Evolutionary conservation across 2,888 invertebrate genomes (phyloP).

Genomic region (Agapostemon virescens): DNA sequence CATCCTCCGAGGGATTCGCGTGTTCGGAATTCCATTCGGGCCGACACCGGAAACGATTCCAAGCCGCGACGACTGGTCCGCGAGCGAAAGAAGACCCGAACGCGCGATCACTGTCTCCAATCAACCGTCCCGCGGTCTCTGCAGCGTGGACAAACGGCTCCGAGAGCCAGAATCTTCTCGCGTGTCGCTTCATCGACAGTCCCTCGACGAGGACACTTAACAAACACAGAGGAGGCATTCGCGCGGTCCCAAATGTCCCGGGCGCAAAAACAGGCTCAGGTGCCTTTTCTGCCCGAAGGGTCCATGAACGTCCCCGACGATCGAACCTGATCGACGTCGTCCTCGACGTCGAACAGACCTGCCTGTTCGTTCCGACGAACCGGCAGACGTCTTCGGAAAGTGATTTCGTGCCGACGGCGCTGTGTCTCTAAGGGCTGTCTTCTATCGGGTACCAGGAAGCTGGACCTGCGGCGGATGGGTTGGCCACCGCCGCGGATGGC

Average conservation of each 20-base stretch:
- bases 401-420: not conserved
- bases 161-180: not conserved
- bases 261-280: not conserved
- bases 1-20: not conserved
- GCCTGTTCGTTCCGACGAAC: not conserved
- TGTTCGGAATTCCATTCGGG: not conserved
- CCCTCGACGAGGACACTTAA: conserved; percentile 1
- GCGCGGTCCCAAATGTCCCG: not conserved
- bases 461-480: conserved; percentile 78
- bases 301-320: not conserved
- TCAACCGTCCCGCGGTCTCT: conserved; percentile 40
- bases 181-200: conserved; percentile 8
- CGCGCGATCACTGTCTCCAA: conserved; percentile 9
- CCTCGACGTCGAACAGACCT: not conserved
- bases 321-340: not conserved
- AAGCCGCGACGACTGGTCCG: not conserved
- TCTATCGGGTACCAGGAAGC: conserved; percentile 84
- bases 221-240: not conserved
- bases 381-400: not conserved
- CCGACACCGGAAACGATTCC: not conserved
- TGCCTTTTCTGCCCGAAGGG: not conserved
- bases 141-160: not conserved
- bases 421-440: conserved; percentile 83
- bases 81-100: not conserved
- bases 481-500: conserved; percentile 80